These are phyloP conservation scores for mouse (Mus musculus) DNA, from an alignment of 2,113 vertebrate species.

Conservation along the genomic window DNA sequence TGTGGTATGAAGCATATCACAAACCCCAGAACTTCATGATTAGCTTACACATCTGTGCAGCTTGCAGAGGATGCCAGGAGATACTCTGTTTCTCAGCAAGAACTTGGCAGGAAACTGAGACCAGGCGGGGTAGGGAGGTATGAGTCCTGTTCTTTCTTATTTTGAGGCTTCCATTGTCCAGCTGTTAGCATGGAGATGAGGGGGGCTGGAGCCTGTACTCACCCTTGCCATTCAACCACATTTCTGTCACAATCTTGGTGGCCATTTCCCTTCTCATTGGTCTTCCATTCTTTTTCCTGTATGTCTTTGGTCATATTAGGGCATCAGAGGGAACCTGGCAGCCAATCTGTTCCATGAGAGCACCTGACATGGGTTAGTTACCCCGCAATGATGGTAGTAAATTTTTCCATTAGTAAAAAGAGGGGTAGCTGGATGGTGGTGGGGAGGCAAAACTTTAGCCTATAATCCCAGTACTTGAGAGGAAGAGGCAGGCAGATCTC, in stretches of 20 bases:
- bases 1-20: neutral
- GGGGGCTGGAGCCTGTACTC: too few relatives aligned
- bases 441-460: neutral
- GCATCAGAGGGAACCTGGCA: too few relatives aligned
- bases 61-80: neutral
- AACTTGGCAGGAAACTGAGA: accelerated
- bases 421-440: neutral
- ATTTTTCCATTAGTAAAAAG: neutral
- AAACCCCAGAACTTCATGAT: neutral
- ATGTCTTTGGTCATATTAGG: accelerated
- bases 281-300: neutral
- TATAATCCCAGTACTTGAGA: neutral
- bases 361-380: neutral
- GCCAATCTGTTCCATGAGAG: too few relatives aligned
- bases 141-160: neutral
- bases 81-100: accelerated
- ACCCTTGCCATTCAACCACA: too few relatives aligned
- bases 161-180: accelerated
- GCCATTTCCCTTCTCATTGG: accelerated
- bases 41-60: neutral
- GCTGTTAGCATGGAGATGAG: accelerated
- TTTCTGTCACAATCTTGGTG: too few relatives aligned
- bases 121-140: neutral
- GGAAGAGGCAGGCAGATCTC: neutral
- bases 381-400: too few relatives aligned